Conservation (phyloP, 2,113 vertebrate genomes). For the Apteryx owenii region DNA sequence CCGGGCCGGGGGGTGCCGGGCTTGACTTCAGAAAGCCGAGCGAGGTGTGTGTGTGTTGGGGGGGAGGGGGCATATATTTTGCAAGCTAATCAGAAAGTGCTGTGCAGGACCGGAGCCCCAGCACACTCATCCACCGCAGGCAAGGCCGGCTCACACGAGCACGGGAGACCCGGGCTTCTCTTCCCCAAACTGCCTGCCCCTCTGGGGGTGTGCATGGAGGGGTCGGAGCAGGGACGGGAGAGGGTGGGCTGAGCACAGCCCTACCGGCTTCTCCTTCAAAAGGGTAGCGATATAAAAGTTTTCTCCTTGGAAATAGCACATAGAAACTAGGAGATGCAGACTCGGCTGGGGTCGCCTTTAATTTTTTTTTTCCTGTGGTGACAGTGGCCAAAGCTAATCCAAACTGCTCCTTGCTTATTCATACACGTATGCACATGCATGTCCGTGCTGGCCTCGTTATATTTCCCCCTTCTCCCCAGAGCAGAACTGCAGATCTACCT, state of each 20-base stretch:
- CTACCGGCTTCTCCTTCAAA: background rate
- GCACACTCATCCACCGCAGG: conserved; percentile 11
- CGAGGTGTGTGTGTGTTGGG: background rate
- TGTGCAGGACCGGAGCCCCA: conserved; percentile 40
- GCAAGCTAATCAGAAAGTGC: conserved; percentile 77
- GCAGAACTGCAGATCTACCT: conserved; percentile 87
- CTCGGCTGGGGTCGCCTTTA: conserved; percentile 6
- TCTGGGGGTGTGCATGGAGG: background rate
- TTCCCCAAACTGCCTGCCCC: background rate
- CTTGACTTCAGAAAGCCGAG: background rate
- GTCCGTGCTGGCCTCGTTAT: conserved; percentile 62
- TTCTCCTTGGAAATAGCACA: conserved; percentile 39
- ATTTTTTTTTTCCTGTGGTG: background rate
- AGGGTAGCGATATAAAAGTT: conserved; percentile 62
- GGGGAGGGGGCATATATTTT: background rate
- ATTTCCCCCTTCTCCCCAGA: conserved; percentile 82
- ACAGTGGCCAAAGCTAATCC: conserved; percentile 49
- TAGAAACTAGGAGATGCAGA: conserved; percentile 30
- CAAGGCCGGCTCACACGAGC: background rate
- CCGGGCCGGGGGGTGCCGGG: background rate
- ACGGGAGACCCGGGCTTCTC: background rate
- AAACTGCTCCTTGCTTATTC: conserved; percentile 66
- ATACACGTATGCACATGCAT: conserved; percentile 71
- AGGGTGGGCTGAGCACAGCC: background rate
- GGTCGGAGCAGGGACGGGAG: background rate